These are phyloP conservation scores for Stenoptilia bipunctidactyla DNA, from an alignment of 2,888 invertebrate species.

Conservation along the genomic window DNA sequence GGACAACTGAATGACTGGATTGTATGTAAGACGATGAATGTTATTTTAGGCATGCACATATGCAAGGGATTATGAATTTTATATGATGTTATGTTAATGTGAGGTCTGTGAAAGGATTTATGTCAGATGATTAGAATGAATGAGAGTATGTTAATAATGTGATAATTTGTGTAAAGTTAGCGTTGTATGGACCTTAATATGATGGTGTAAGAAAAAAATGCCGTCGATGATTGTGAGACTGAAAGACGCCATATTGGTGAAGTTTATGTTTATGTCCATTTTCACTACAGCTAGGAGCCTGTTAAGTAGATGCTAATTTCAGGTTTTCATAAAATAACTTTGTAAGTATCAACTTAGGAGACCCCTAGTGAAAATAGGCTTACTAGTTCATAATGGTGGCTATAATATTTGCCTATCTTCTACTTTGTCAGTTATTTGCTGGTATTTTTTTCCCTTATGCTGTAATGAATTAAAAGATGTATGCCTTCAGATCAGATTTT, in stretches of 20 bases:
- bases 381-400: no score
- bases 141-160: slow-evolving; percentile 32
- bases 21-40: slow-evolving; percentile 56
- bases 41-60: slow-evolving; percentile 68
- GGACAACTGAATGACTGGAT: slow-evolving; percentile 43
- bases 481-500: slow-evolving; percentile 22
- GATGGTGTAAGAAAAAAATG: slow-evolving; percentile 57
- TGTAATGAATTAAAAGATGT: slow-evolving; percentile 45
- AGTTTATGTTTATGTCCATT: slow-evolving; percentile 32
- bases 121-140: slow-evolving; percentile 34
- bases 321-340: no score
- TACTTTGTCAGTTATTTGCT: not conserved
- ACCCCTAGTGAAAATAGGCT: no score
- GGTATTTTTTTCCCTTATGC: not conserved
- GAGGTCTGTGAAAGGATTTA: slow-evolving; percentile 42
- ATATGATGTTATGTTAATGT: slow-evolving; percentile 64
- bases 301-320: no score
- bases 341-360: no score
- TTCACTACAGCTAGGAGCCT: no score
- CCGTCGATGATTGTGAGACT: slow-evolving; percentile 44
- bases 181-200: slow-evolving; percentile 48
- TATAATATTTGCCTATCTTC: no score
- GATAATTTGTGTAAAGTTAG: slow-evolving; percentile 54
- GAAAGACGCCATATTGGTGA: slow-evolving; percentile 66
- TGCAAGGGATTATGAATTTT: slow-evolving; percentile 70